phyloP scores from a whole-genome alignment of 92 coral and sea anemone genomes.

The Paragorgia papillata region DNA sequence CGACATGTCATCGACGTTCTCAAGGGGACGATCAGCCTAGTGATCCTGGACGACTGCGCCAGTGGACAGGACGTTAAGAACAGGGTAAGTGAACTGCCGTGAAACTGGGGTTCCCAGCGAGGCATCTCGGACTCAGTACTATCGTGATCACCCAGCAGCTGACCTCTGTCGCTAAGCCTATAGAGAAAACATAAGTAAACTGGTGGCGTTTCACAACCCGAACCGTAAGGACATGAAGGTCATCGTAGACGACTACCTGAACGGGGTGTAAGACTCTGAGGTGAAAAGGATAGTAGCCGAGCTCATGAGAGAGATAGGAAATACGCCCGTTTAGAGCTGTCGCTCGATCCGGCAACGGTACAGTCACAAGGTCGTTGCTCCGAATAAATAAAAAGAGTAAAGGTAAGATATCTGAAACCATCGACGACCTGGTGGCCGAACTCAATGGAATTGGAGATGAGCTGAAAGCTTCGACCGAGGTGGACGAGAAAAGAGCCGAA shows the following conservation, averaged over 20 bases:
- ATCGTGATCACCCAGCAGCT: conserved; percentile 42
- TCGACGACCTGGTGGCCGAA: too few species aligned
- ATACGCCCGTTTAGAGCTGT: too few species aligned
- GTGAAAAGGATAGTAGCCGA: too few species aligned
- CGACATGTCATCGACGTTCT: background rate
- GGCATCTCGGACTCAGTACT: conserved; percentile 20
- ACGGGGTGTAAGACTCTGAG: conserved; percentile 22
- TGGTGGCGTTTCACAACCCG: conserved; percentile 24
- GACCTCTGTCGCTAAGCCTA: conserved; percentile 40
- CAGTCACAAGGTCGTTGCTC: too few species aligned
- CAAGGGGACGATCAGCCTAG: conserved; percentile 1
- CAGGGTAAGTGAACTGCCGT: conserved; percentile 17
- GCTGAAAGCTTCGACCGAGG: too few species aligned
- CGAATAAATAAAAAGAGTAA: too few species aligned
- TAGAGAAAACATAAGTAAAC: conserved; percentile 37
- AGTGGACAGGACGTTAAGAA: conserved; percentile 1
- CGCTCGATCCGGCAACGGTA: too few species aligned
- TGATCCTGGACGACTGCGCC: conserved; percentile 18
- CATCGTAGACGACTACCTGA: conserved; percentile 33
- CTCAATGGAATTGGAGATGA: too few species aligned
- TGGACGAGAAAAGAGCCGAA: too few species aligned
- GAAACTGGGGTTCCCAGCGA: conserved; percentile 27
- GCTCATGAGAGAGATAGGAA: too few species aligned
- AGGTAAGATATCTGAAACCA: too few species aligned
- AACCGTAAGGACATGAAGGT: conserved; percentile 28